phyloP scores from a whole-genome alignment of 2,888 invertebrate species.

The Mesorhabditis sp. region DNA sequence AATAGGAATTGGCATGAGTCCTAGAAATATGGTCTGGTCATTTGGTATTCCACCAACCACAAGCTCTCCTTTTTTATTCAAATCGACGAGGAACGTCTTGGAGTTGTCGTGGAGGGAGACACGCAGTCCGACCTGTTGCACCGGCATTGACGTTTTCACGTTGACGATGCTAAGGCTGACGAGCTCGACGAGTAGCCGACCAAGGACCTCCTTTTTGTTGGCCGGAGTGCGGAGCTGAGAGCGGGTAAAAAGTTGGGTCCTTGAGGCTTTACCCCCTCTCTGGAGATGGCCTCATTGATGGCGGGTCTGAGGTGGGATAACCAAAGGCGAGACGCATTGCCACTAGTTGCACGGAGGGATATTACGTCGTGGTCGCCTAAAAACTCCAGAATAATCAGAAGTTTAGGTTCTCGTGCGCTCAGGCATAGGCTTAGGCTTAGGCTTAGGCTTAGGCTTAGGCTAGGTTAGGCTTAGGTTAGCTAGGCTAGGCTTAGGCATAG shows the following conservation, averaged over 20 bases:
- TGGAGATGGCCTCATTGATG: not conserved
- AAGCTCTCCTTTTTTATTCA: slow-evolving; percentile 1
- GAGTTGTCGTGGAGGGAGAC: not conserved
- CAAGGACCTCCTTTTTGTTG: not conserved
- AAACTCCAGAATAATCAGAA: no score
- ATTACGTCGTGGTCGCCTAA: no score
- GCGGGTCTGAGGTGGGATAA: not conserved
- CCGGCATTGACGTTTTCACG: not conserved
- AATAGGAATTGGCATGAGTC: slow-evolving; percentile 21
- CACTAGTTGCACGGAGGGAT: not conserved
- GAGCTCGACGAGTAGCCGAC: slow-evolving; percentile 5
- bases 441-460: no score
- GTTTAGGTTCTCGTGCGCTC: no score
- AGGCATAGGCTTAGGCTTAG: no score
- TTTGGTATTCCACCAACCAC: not conserved
- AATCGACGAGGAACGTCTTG: not conserved
- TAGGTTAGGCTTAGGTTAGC: no score
- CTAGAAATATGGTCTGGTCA: not conserved
- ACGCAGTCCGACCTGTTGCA: not conserved
- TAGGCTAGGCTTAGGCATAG: no score
- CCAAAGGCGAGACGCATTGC: not conserved
- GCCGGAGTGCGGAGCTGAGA: not conserved
- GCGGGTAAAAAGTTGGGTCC: not conserved
- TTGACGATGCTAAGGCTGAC: not conserved
- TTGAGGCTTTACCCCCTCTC: not conserved